Evolutionary conservation across 2,888 invertebrate species (phyloP).

Genomic region (Agrotis clavis): DNA sequence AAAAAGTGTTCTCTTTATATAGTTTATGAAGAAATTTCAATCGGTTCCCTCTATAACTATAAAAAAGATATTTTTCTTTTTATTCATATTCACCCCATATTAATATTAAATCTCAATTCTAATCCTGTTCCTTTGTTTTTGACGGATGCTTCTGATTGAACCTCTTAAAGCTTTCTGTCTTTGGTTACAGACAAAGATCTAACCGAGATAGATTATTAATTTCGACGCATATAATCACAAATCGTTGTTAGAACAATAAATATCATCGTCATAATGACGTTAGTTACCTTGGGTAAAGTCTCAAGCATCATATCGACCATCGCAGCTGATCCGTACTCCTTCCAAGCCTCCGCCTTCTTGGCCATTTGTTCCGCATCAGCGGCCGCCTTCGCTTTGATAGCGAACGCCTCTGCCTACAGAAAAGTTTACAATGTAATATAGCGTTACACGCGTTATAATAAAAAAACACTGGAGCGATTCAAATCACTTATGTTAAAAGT

Average conservation of each 20-base stretch:
- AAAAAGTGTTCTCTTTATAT: neutral
- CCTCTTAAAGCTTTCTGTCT: no score
- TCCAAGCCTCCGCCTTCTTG: constrained; percentile 99
- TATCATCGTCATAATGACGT: constrained; percentile 5
- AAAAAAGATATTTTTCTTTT: no score
- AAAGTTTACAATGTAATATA: constrained; percentile 31
- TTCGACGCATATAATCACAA: neutral
- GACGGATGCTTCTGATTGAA: no score
- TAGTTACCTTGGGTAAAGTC: constrained; percentile 96
- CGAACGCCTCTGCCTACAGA: constrained; percentile 95
- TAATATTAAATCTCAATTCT: no score
- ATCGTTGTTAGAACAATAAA: constrained; percentile 10
- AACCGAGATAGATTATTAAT: no score
- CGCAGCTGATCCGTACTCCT: constrained; percentile 98
- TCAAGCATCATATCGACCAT: constrained; percentile 99
- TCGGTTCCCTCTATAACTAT: neutral
- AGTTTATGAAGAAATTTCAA: neutral
- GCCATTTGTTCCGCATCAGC: constrained; percentile 99
- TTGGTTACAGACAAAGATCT: no score
- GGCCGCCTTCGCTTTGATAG: constrained; percentile 98
- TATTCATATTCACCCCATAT: no score
- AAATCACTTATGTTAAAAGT: constrained; percentile 21
- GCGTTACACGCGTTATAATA: constrained; percentile 36
- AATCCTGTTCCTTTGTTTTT: no score
- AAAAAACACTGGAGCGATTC: constrained; percentile 16